Evolutionary conservation across 2,888 invertebrate genomes (phyloP).

Genomic region (Merodon equestris): DNA sequence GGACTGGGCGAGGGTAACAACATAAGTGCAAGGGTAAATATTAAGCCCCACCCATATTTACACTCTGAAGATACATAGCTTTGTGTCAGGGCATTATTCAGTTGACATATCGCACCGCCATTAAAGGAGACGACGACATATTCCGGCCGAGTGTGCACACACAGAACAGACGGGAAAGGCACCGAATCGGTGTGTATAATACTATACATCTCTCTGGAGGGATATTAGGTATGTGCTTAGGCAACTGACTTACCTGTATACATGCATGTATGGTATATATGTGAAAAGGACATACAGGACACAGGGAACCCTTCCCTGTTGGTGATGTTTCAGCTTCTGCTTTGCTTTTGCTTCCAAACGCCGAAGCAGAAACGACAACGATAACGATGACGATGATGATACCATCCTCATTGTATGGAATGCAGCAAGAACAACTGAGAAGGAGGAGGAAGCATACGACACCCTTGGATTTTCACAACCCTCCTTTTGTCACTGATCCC

Average conservation of each 20-base stretch:
- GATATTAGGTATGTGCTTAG: slow-evolving; percentile 64
- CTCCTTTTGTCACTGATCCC: slow-evolving; percentile 16
- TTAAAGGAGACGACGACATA: slow-evolving; percentile 73
- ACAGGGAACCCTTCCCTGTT: slow-evolving; percentile 31
- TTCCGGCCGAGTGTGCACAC: slow-evolving; percentile 67
- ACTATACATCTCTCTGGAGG: slow-evolving; percentile 63
- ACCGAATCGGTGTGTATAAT: slow-evolving; percentile 25
- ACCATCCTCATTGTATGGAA: no score
- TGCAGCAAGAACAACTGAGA: not conserved
- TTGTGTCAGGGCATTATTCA: slow-evolving; percentile 68
- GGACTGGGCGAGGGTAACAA: slow-evolving; percentile 63
- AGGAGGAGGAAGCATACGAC: slow-evolving; percentile 11
- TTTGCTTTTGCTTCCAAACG: slow-evolving; percentile 44
- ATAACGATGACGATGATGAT: not conserved
- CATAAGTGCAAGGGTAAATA: slow-evolving; percentile 69
- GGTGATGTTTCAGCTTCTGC: slow-evolving; percentile 30
- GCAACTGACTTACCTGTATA: slow-evolving; percentile 49
- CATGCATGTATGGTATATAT: slow-evolving; percentile 30
- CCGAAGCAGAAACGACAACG: slow-evolving; percentile 50
- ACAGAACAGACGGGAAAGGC: slow-evolving; percentile 28
- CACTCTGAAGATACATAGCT: slow-evolving; percentile 67
- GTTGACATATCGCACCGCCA: slow-evolving; percentile 69
- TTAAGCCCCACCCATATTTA: slow-evolving; percentile 69
- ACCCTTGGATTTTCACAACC: slow-evolving; percentile 43
- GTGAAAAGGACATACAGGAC: slow-evolving; percentile 49